Evolutionary conservation across 2,797 vertebrate genomes (phyloP), one percentile per base, ranked within the genome.

Genomic region (Syngnathus rostellatus): DNA sequence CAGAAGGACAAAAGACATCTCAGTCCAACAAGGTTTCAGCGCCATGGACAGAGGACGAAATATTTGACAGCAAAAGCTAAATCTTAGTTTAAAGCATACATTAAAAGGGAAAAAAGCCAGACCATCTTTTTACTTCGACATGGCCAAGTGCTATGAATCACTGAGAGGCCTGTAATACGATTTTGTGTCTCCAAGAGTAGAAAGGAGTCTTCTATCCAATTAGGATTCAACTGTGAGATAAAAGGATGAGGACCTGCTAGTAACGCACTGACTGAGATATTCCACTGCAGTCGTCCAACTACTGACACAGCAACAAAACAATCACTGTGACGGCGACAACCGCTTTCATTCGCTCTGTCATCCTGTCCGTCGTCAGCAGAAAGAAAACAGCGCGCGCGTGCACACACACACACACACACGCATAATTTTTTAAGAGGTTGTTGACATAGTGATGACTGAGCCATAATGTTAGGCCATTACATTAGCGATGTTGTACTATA

Each of bases 271-370:
- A 12, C 40, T 45, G 40, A 62, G 2, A 23, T 45, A 62, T 62
- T 62, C 41, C 60, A 62, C 60, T 62, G 60, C 60, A 45, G 60
- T 16, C 43, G 21, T 62, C 40, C 40, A 62, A 45, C n/a, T 62
- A 62, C 60, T 62, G 60, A 58, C 57, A 21, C 23, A 65, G 40
- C 60, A 62, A 25, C 41, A 46, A 62, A 62, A 62, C 41, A 62
- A 62, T 62, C 60, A 45, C 40, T 25, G 60, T 21, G 21, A 62
- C 41, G 23, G 40, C 60, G 41, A 62, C 40, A 62, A 45, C 41
- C 41, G 21, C 41, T 6, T 62, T 62, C 60, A 62, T 62, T 25
- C 60, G 14, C 60, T 62, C 41, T 62, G 60, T 46, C 60, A 62
- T 62, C 60, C 12, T 62, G 60, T 41, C 60, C 41, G 14, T 14